phyloP scores from a whole-genome alignment of 2,797 vertebrate species.

The Hirundo rustica region DNA sequence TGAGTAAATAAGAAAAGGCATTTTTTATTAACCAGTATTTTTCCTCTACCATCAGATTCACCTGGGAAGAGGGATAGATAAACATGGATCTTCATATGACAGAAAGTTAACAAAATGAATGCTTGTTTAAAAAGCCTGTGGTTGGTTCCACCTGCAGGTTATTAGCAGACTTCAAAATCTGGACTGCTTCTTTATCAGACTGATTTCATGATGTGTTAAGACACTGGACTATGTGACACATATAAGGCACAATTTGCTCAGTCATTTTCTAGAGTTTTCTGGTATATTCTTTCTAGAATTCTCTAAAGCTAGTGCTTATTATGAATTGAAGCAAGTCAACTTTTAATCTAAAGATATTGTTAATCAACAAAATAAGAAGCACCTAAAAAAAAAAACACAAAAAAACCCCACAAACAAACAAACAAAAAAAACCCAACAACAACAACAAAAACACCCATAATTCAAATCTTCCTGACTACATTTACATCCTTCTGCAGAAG shows the following conservation, averaged over 20 bases:
- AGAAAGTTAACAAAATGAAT: background rate
- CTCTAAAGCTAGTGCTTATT: background rate
- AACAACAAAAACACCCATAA: too few species aligned
- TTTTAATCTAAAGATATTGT: background rate
- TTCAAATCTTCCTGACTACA: background rate
- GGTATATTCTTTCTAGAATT: background rate
- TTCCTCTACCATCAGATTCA: background rate
- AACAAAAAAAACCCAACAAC: accelerated
- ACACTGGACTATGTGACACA: background rate
- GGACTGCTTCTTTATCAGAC: background rate
- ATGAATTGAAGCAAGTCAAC: background rate
- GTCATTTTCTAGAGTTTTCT: background rate
- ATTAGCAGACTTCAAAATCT: background rate
- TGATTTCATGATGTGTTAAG: background rate
- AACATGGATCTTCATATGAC: background rate
- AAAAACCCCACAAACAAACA: too few species aligned
- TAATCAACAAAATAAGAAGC: background rate
- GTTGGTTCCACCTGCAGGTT: background rate
- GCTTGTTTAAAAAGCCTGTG: background rate
- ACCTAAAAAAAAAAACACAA: background rate
- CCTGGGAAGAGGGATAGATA: background rate
- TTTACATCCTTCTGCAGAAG: background rate
- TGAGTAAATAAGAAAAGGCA: background rate
- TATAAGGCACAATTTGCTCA: background rate
- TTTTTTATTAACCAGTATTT: background rate